phyloP scores from a whole-genome alignment of 2,113 vertebrate genomes.

The Planiliza haematocheilus region DNA sequence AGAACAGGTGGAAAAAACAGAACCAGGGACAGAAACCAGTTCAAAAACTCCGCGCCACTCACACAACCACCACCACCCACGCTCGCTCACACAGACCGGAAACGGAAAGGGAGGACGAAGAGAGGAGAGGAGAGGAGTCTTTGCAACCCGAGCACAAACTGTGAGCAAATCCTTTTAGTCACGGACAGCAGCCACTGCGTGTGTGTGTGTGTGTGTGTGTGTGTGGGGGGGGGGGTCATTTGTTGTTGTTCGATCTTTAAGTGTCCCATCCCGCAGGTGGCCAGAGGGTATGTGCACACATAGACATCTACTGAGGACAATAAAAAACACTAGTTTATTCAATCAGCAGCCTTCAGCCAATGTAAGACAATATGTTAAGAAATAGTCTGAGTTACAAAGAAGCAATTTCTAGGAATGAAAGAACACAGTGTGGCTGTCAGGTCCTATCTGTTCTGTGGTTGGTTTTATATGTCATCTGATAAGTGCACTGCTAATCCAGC shows the following conservation, averaged over 20 bases:
- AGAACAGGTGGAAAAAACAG: no score
- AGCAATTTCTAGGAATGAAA: slow-evolving; percentile 13
- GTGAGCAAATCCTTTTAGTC: background rate
- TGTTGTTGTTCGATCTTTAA: slow-evolving; percentile 1
- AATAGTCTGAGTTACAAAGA: slow-evolving; percentile 4
- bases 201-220: background rate
- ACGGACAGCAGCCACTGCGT: background rate
- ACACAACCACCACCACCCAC: no score
- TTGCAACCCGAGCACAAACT: background rate
- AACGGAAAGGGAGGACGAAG: no score
- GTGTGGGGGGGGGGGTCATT: background rate
- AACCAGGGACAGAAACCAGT: no score
- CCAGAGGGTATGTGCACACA: slow-evolving; percentile 17
- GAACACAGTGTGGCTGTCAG: background rate
- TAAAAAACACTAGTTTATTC: slow-evolving; percentile 32
- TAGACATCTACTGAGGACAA: background rate
- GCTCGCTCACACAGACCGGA: no score
- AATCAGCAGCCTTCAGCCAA: slow-evolving; percentile 32
- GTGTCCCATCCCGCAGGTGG: background rate
- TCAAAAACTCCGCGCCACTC: no score
- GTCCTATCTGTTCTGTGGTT: no score
- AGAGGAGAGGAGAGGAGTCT: slow-evolving; percentile 8
- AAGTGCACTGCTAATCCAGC: no score
- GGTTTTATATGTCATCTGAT: no score
- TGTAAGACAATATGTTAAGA: background rate